Evolutionary conservation across 2,888 invertebrate species (phyloP).

Genomic region (Timandra comae): DNA sequence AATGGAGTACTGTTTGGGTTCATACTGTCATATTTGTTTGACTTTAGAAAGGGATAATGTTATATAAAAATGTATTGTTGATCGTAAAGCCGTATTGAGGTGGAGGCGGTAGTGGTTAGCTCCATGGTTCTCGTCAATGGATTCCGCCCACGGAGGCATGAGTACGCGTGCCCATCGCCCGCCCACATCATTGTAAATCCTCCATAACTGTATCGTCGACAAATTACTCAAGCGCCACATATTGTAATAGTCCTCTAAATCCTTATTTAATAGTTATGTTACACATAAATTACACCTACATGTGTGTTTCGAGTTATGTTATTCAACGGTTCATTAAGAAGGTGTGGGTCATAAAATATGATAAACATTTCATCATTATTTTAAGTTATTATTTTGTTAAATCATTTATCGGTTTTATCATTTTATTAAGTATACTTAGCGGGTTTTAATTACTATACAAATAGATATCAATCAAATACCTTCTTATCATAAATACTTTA

Average conservation of each 20-base stretch:
- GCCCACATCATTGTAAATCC: conserved; percentile 63
- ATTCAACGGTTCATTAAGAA: no score
- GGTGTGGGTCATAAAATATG: no score
- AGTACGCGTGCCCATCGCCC: conserved; percentile 46
- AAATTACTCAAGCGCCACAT: conserved; percentile 51
- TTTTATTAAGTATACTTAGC: no score
- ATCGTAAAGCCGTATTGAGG: conserved; percentile 48
- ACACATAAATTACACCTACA: no score
- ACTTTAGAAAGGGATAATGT: conserved; percentile 36
- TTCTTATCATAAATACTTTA: no score
- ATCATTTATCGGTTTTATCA: no score
- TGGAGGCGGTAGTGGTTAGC: conserved; percentile 37
- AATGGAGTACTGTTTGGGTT: conserved; percentile 14
- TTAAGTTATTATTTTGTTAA: no score
- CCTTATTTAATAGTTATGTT: conserved; percentile 39
- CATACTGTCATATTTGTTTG: conserved; percentile 19
- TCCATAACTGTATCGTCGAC: conserved; percentile 62
- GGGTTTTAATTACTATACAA: no score
- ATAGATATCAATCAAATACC: no score
- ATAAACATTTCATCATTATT: no score
- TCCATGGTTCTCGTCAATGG: conserved; percentile 46
- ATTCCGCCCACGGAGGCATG: conserved; percentile 43
- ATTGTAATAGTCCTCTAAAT: conserved; percentile 42
- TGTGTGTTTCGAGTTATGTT: no score
- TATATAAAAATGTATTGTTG: conserved; percentile 47